A percentile compares a stretch with the other conserved stretches of the same genome.
These are phyloP conservation scores for Acrocera orbiculus DNA, from an alignment of 2,888 invertebrate genomes.

Conservation along the genomic window DNA sequence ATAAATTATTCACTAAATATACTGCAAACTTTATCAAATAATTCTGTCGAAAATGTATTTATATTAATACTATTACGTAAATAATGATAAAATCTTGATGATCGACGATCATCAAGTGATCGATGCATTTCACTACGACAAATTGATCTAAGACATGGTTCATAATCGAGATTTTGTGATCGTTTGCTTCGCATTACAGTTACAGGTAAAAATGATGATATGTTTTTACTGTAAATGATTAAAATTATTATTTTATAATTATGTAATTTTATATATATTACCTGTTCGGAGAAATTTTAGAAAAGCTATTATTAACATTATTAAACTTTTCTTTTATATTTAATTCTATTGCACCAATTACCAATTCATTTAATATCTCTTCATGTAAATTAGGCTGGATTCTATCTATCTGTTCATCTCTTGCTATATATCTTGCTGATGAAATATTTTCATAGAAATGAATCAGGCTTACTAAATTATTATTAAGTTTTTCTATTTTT, in stretches of 20 bases:
- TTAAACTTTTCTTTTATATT: too few species aligned
- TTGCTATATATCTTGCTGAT: constrained; percentile 23
- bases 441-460: constrained; percentile 29
- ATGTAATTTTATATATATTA: too few species aligned
- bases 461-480: too few species aligned
- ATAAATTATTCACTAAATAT: constrained; percentile 21
- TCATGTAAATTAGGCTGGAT: constrained; percentile 18
- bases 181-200: constrained; percentile 35
- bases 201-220: too few species aligned
- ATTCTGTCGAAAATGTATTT: constrained; percentile 34
- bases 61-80: constrained; percentile 37
- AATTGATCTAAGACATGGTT: constrained; percentile 48
- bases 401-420: constrained; percentile 8
- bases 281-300: constrained; percentile 19
- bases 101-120: constrained; percentile 39
- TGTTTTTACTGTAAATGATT: too few species aligned
- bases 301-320: constrained; percentile 24
- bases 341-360: too few species aligned
- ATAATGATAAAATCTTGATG: constrained; percentile 63
- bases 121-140: constrained; percentile 49
- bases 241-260: too few species aligned
- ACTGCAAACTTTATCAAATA: constrained; percentile 34
- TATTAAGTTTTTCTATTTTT: too few species aligned
- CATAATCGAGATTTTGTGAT: constrained; percentile 46
- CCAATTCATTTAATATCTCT: constrained; percentile 22